Percentiles rank a stretch among this genome's conserved stretches.
Evolutionary conservation across 1,140 invertebrate genomes (phyloP).

Genomic region (Odontomachus brunneus): DNA sequence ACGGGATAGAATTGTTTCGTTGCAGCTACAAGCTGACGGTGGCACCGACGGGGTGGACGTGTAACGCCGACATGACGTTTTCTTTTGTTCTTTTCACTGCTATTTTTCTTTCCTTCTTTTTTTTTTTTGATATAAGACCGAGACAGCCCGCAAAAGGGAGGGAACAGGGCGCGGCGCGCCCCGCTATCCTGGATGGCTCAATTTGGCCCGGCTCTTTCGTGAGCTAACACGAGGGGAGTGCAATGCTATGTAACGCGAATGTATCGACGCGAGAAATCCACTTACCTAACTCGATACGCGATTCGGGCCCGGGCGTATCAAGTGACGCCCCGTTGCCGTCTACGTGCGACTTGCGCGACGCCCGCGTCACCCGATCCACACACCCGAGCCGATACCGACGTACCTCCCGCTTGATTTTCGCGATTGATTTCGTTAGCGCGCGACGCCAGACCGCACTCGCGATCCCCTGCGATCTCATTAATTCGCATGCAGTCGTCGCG

Average conservation of each 20-base stretch:
- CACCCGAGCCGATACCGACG: neutral
- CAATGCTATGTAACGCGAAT: constrained; percentile 81
- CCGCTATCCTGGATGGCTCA: constrained; percentile 73
- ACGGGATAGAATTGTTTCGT: too few relatives aligned
- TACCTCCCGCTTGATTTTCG: constrained; percentile 1
- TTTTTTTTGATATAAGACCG: neutral
- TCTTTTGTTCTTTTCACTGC: too few relatives aligned
- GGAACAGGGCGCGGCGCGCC: neutral
- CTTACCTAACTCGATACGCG: constrained; percentile 77
- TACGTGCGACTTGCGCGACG: constrained; percentile 53
- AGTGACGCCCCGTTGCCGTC: constrained; percentile 48
- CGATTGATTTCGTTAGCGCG: constrained; percentile 51
- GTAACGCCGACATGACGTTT: too few relatives aligned
- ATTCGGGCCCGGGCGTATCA: constrained; percentile 59
- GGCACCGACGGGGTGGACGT: too few relatives aligned
- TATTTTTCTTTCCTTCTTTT: too few relatives aligned
- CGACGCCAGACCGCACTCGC: constrained; percentile 8
- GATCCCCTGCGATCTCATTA: constrained; percentile 7
- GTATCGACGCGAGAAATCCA: constrained; percentile 82
- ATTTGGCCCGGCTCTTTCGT: constrained; percentile 77
- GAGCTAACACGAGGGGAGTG: constrained; percentile 80
- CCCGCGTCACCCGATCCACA: constrained; percentile 38
- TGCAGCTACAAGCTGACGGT: too few relatives aligned
- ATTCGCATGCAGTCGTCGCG: neutral
- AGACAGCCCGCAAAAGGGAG: neutral